These are phyloP conservation scores for Taenioides sp. DNA, from an alignment of 2,797 vertebrate species.

Conservation along the genomic window DNA sequence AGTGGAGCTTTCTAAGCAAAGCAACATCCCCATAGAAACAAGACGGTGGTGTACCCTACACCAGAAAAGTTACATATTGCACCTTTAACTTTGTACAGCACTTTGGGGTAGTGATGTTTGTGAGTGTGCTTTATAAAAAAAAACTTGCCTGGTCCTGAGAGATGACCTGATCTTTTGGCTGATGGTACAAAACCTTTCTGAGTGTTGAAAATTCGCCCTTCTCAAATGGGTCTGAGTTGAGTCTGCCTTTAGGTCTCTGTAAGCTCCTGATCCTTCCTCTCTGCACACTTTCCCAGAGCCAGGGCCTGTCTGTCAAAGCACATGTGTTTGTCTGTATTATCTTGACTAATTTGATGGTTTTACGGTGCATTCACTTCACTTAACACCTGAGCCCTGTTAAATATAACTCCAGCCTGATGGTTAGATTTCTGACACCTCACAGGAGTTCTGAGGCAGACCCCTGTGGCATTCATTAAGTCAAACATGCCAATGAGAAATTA, in stretches of 20 bases:
- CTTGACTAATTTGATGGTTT: conserved; percentile 7
- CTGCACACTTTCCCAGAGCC: conserved; percentile 42
- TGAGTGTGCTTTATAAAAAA: too few species aligned
- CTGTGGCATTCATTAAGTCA: neutral
- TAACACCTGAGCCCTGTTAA: neutral
- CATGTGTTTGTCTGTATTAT: neutral
- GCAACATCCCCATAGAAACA: too few species aligned
- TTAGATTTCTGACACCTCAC: conserved; percentile 8
- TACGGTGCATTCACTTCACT: neutral
- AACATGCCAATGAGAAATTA: neutral
- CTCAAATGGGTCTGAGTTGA: conserved; percentile 36
- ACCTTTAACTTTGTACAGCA: too few species aligned
- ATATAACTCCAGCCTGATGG: neutral
- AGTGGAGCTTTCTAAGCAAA: too few species aligned
- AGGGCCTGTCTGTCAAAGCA: conserved; percentile 63
- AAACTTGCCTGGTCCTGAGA: too few species aligned
- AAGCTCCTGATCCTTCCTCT: conserved; percentile 68
- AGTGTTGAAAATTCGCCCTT: too few species aligned
- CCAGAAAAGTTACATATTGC: too few species aligned
- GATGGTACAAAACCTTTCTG: too few species aligned
- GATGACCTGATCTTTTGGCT: too few species aligned
- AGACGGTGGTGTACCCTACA: too few species aligned
- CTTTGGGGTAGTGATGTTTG: too few species aligned
- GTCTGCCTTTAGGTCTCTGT: conserved; percentile 55
- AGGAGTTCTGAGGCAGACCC: neutral